Conservation (phyloP, 2,888 invertebrate species). For the Drosophila anomalata region DNA sequence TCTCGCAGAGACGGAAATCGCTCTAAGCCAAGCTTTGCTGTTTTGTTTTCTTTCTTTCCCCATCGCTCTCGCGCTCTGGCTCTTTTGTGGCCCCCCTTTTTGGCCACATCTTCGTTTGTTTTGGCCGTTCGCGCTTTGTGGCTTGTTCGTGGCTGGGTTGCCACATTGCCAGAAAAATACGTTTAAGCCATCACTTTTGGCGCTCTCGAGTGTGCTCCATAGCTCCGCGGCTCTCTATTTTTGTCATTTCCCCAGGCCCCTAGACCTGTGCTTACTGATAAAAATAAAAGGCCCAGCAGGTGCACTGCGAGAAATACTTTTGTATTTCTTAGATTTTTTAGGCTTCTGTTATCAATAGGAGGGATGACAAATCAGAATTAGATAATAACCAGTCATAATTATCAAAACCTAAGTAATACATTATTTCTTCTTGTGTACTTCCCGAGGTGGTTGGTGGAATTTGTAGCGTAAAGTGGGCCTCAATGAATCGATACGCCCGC, state of each 20-base stretch:
- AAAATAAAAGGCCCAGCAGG: constrained; percentile 21
- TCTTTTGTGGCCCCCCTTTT: constrained; percentile 56
- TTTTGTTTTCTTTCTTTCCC: constrained; percentile 13
- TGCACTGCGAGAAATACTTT: constrained; percentile 2
- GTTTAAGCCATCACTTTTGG: constrained; percentile 28
- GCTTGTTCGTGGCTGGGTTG: constrained; percentile 34
- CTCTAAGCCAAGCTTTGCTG: constrained; percentile 53
- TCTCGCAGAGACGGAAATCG: constrained; percentile 41
- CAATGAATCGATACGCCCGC: constrained; percentile 73
- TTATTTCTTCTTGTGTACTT: constrained; percentile 11
- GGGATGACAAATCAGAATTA: not conserved
- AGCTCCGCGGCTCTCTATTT: constrained; percentile 1
- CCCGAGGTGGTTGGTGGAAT: constrained; percentile 45
- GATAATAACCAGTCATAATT: not conserved
- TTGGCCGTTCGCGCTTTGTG: constrained; percentile 40
- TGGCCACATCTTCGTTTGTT: constrained; percentile 70
- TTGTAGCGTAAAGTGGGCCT: constrained; percentile 51
- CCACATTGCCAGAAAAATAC: constrained; percentile 48
- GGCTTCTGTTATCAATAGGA: not conserved
- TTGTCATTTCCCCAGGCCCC: constrained; percentile 15
- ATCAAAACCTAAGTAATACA: not conserved
- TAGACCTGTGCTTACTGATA: constrained; percentile 27
- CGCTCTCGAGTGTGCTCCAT: not conserved
- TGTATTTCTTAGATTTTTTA: not conserved
- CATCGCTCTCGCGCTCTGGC: constrained; percentile 8